Conservation (phyloP, 2,888 invertebrate genomes). For the Scelioninae gen. 2 region DNA sequence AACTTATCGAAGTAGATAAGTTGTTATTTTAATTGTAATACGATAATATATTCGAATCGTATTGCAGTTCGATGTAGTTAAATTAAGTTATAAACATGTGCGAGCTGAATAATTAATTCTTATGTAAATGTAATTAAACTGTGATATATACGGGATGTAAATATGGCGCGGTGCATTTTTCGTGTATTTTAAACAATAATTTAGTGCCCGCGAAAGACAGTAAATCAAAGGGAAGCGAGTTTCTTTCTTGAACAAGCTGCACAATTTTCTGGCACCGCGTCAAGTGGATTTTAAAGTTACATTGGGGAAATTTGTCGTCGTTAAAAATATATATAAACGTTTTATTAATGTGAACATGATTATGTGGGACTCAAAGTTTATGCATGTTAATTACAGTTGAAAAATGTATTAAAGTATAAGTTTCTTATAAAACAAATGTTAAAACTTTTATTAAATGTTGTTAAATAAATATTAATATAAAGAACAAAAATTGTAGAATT, state of each 20-base stretch:
- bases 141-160: background rate
- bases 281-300: slow-evolving; percentile 40
- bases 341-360: slow-evolving; percentile 1
- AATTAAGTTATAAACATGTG: slow-evolving; percentile 9
- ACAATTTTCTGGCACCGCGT: slow-evolving; percentile 27
- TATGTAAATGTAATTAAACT: slow-evolving; percentile 22
- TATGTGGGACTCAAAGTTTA: no score
- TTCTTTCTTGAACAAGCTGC: slow-evolving; percentile 20
- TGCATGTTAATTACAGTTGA: no score
- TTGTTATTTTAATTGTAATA: no score
- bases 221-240: slow-evolving; percentile 40
- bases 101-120: slow-evolving; percentile 10
- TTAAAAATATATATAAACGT: slow-evolving; percentile 29
- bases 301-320: slow-evolving; percentile 32
- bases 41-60: slow-evolving; percentile 2
- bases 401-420: no score
- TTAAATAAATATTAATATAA: no score
- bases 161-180: slow-evolving; percentile 28
- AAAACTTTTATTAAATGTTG: no score
- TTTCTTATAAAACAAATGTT: no score
- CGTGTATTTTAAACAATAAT: slow-evolving; percentile 40
- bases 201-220: slow-evolving; percentile 13
- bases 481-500: no score
- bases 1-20: no score
- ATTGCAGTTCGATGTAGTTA: slow-evolving; percentile 11